Percentiles rank a stretch among this genome's conserved stretches.
phyloP scores from a whole-genome alignment of 1,140 invertebrate species.

The Cyphomyrmex costatus region DNA sequence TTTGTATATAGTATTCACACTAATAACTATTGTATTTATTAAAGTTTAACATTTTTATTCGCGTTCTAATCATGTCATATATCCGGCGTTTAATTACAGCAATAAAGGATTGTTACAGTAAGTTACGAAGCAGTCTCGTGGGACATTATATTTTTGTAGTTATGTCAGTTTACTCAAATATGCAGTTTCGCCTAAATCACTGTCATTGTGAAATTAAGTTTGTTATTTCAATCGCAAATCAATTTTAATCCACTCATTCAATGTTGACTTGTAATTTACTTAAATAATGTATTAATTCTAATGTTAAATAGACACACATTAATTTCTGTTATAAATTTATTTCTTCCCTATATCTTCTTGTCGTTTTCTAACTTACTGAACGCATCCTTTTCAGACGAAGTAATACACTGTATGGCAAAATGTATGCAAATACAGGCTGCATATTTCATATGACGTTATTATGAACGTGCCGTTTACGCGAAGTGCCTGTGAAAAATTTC shows the following conservation, averaged over 20 bases:
- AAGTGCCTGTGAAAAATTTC: conserved; percentile 51
- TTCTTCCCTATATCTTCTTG: not conserved
- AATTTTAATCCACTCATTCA: not conserved
- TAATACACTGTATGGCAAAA: conserved; percentile 23
- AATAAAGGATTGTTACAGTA: not conserved
- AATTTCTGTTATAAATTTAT: not conserved
- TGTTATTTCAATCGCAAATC: not conserved
- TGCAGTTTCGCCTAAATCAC: conserved; percentile 10
- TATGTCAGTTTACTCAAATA: conserved; percentile 2
- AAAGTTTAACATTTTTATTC: not conserved
- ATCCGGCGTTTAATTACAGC: conserved; percentile 24
- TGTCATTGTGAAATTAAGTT: not conserved
- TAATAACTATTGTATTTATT: not conserved
- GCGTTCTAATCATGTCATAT: not conserved
- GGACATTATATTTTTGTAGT: conserved; percentile 16
- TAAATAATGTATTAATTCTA: not conserved
- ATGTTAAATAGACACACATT: not conserved
- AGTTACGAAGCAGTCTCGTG: conserved; percentile 11
- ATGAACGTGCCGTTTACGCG: conserved; percentile 45
- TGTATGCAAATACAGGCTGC: conserved; percentile 30
- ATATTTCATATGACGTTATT: conserved; percentile 57
- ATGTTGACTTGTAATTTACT: not conserved
- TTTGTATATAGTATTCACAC: not conserved
- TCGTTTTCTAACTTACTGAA: not conserved
- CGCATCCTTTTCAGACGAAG: not conserved